A percentile compares a stretch with the other conserved stretches of the same genome.
Conservation (phyloP, 2,113 vertebrate genomes). For the Cyprinodon brontotheroides region DNA sequence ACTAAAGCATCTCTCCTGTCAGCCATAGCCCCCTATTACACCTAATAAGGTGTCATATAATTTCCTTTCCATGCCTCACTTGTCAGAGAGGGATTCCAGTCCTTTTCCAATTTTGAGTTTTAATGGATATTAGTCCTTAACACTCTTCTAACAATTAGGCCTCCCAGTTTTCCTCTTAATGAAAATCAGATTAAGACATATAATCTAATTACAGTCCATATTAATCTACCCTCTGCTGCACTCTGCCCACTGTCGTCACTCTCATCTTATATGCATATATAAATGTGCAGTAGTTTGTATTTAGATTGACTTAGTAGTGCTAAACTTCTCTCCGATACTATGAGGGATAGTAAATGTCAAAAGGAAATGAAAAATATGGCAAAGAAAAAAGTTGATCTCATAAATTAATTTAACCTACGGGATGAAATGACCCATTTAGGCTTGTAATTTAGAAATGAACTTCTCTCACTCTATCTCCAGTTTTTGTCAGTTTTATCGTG, state of each 20-base stretch:
- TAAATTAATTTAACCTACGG: slow-evolving; percentile 76
- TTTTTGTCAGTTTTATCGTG: slow-evolving; percentile 75
- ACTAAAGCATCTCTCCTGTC: slow-evolving; percentile 64
- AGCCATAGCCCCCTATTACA: slow-evolving; percentile 75
- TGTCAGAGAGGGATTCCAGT: slow-evolving; percentile 80
- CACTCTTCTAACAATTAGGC: slow-evolving; percentile 82
- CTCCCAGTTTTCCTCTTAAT: slow-evolving; percentile 82
- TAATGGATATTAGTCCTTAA: slow-evolving; percentile 85
- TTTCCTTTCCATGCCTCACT: slow-evolving; percentile 86
- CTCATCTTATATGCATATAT: slow-evolving; percentile 36
- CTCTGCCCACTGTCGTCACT: slow-evolving; percentile 62
- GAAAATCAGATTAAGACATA: slow-evolving; percentile 86
- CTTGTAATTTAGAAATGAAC: slow-evolving; percentile 74
- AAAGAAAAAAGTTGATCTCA: slow-evolving; percentile 59
- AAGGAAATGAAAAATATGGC: slow-evolving; percentile 65
- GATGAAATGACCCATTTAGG: slow-evolving; percentile 79
- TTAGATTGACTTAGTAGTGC: slow-evolving; percentile 12
- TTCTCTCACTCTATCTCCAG: slow-evolving; percentile 66
- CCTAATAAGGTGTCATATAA: slow-evolving; percentile 86
- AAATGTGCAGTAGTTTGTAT: slow-evolving; percentile 18
- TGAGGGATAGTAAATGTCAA: slow-evolving; percentile 65
- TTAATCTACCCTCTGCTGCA: slow-evolving; percentile 79
- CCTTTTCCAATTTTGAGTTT: slow-evolving; percentile 82
- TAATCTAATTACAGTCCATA: slow-evolving; percentile 85
- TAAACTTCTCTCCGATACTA: slow-evolving; percentile 40